Percentiles rank a stretch among this genome's conserved stretches.
These are phyloP conservation scores for Amphimallon solstitiale DNA, from an alignment of 2,888 invertebrate genomes.

Conservation along the genomic window DNA sequence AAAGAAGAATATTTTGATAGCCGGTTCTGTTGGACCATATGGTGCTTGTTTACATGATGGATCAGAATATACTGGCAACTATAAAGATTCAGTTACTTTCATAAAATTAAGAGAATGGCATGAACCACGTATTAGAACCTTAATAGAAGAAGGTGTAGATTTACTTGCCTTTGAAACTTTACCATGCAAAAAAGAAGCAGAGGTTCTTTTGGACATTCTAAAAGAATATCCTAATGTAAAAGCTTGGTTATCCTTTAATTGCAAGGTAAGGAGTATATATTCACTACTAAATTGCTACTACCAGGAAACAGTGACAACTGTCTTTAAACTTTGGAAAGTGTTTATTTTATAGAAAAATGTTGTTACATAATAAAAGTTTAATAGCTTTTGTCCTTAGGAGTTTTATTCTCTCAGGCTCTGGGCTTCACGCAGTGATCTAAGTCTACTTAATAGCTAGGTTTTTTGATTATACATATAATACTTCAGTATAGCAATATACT, in stretches of 20 bases:
- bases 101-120: constrained; percentile 80
- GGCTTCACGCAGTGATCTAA: too few species aligned
- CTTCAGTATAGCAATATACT: too few species aligned
- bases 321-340: too few species aligned
- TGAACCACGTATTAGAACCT: constrained; percentile 76
- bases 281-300: too few species aligned
- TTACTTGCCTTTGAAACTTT: constrained; percentile 89
- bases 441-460: too few species aligned
- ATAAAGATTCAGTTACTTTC: constrained; percentile 70
- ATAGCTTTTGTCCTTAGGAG: too few species aligned
- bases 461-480: too few species aligned
- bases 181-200: constrained; percentile 82
- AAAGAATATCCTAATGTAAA: constrained; percentile 78
- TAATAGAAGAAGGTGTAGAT: constrained; percentile 82
- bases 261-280: constrained; percentile 78
- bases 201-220: constrained; percentile 79
- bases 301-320: too few species aligned
- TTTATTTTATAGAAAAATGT: too few species aligned
- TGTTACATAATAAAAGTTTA: too few species aligned
- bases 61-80: constrained; percentile 87
- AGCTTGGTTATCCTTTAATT: constrained; percentile 89
- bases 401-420: too few species aligned
- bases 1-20: constrained; percentile 68
- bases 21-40: constrained; percentile 90
- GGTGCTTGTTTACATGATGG: constrained; percentile 88